Evolutionary conservation across 1,140 invertebrate genomes (phyloP).

Genomic region (Zaprionus camerounensis): DNA sequence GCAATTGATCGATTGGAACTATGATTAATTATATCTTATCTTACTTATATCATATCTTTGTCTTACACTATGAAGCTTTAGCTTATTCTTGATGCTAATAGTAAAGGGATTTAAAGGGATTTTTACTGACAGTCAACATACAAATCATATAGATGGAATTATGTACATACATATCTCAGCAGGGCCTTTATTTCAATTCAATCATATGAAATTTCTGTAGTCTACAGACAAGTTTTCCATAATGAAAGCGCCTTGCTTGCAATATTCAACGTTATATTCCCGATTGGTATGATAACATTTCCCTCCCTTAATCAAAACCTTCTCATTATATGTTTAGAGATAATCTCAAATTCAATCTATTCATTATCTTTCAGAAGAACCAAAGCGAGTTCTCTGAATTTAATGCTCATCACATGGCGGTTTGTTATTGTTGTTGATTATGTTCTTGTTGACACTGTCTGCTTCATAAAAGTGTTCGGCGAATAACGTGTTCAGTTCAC

Average conservation of each 20-base stretch:
- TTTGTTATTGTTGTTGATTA: not conserved
- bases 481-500: not conserved
- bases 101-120: too few species aligned
- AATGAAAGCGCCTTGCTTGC: too few species aligned
- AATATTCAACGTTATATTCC: not conserved
- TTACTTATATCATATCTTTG: not conserved
- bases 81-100: too few species aligned
- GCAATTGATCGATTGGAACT: not conserved
- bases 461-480: not conserved
- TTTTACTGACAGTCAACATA: too few species aligned
- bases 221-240: too few species aligned
- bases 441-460: not conserved
- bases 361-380: not conserved
- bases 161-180: too few species aligned
- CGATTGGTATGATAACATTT: not conserved
- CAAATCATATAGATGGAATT: too few species aligned
- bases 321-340: not conserved
- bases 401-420: not conserved
- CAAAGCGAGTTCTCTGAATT: not conserved
- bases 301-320: not conserved
- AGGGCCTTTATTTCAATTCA: too few species aligned
- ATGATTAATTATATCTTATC: not conserved
- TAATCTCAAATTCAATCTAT: not conserved
- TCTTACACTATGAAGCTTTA: too few species aligned
- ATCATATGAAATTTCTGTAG: too few species aligned